Evolutionary conservation across 2,797 vertebrate species (phyloP).

Genomic region (Alfaro cultratus): DNA sequence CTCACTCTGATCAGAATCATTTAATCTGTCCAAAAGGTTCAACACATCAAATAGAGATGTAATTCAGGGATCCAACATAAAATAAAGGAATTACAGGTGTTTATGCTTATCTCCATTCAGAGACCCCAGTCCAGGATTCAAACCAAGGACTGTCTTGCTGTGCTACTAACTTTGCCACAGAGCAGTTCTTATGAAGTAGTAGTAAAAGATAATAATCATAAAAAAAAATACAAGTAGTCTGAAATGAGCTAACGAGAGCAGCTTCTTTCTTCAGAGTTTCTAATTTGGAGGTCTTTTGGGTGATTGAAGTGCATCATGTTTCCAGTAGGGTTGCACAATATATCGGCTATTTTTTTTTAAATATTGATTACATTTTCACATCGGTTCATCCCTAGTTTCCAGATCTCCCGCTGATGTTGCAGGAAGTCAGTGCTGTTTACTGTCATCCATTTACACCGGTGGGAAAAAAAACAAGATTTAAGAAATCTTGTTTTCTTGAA

Average conservation of each 20-base stretch:
- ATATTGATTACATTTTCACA: neutral
- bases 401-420: neutral
- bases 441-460: neutral
- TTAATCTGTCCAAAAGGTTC: neutral
- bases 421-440: neutral
- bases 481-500: too few species aligned
- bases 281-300: neutral
- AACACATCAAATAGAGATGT: neutral
- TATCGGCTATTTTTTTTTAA: too few species aligned
- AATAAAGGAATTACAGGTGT: neutral
- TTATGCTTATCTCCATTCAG: neutral
- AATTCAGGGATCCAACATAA: neutral
- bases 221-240: neutral
- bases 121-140: too few species aligned
- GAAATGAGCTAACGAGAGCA: neutral
- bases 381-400: neutral
- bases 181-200: too few species aligned
- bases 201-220: too few species aligned
- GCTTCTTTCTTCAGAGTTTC: neutral
- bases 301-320: neutral
- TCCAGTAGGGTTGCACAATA: too few species aligned
- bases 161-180: too few species aligned
- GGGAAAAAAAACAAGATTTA: neutral
- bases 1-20: neutral
- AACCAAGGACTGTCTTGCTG: too few species aligned